Conservation (phyloP, 2,888 invertebrate genomes). For the Chloroclysta siterata region DNA sequence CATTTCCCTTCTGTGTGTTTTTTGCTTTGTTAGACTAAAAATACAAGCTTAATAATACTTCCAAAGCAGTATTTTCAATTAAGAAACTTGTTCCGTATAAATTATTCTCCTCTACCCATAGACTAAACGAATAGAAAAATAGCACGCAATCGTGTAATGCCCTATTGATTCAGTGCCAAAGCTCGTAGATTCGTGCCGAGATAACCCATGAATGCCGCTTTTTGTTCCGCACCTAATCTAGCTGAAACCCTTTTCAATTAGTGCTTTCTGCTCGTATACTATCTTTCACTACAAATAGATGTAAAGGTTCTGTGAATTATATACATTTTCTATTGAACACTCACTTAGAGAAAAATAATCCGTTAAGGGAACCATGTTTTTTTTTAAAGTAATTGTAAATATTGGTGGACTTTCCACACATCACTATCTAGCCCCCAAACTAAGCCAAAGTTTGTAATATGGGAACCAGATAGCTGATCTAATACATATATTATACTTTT, state of each 20-base stretch:
- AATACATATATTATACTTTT: too few relatives aligned
- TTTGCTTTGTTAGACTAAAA: neutral
- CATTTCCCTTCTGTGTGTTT: too few relatives aligned
- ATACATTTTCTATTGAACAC: neutral
- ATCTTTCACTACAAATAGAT: constrained; percentile 28
- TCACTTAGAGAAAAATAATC: neutral
- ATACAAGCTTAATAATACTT: neutral
- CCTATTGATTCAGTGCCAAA: constrained; percentile 37
- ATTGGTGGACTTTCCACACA: too few relatives aligned
- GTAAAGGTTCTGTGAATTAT: neutral
- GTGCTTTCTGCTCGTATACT: constrained; percentile 39
- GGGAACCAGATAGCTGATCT: too few relatives aligned
- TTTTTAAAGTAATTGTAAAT: too few relatives aligned
- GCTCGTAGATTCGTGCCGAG: constrained; percentile 40
- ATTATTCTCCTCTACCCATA: constrained; percentile 14
- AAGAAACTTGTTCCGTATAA: constrained; percentile 6
- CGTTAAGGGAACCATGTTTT: too few relatives aligned
- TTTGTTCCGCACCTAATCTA: constrained; percentile 44
- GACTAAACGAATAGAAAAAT: constrained; percentile 31
- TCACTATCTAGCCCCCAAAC: too few relatives aligned
- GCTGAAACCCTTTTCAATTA: constrained; percentile 47
- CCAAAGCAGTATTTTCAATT: neutral
- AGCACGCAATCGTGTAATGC: constrained; percentile 40
- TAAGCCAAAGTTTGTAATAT: too few relatives aligned
- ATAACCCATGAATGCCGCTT: constrained; percentile 41